Conservation (phyloP, 2,113 vertebrate species). For the Leptodactylus fuscus region DNA sequence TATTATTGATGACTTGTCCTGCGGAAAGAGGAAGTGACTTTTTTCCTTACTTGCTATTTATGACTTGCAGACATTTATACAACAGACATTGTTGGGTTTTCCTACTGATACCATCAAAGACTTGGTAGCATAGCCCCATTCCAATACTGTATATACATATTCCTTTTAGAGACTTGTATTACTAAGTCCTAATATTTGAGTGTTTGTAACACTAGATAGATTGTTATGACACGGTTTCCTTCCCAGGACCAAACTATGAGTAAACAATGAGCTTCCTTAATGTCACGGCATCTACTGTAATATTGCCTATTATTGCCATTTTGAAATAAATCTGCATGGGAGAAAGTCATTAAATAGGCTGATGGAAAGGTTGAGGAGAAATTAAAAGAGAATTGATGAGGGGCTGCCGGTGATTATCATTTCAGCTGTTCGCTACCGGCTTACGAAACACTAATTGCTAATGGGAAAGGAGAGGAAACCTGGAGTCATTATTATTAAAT, state of each 20-base stretch:
- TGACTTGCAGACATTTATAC: background rate
- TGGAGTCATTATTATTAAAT: slow-evolving; percentile 58
- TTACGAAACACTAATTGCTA: slow-evolving; percentile 51
- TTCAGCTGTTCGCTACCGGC: slow-evolving; percentile 44
- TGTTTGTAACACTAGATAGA: background rate
- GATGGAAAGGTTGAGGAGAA: slow-evolving; percentile 53
- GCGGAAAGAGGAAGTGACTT: too few relatives aligned
- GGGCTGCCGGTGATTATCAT: slow-evolving; percentile 51
- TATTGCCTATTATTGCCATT: slow-evolving; percentile 28
- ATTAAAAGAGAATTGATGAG: slow-evolving; percentile 55
- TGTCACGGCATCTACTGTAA: background rate
- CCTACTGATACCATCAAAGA: background rate
- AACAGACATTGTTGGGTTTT: background rate
- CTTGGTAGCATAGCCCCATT: background rate
- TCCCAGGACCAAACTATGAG: background rate
- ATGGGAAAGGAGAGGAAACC: slow-evolving; percentile 56
- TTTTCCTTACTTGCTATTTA: background rate
- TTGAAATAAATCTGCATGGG: slow-evolving; percentile 42
- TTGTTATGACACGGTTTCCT: background rate
- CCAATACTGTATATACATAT: background rate
- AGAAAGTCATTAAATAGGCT: slow-evolving; percentile 46
- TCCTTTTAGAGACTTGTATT: background rate
- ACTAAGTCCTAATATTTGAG: background rate
- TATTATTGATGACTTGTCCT: too few relatives aligned
- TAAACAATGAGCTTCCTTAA: slow-evolving; percentile 17